These are phyloP conservation scores for Cheilinus undulatus DNA, from an alignment of 2,113 vertebrate genomes.

Conservation along the genomic window DNA sequence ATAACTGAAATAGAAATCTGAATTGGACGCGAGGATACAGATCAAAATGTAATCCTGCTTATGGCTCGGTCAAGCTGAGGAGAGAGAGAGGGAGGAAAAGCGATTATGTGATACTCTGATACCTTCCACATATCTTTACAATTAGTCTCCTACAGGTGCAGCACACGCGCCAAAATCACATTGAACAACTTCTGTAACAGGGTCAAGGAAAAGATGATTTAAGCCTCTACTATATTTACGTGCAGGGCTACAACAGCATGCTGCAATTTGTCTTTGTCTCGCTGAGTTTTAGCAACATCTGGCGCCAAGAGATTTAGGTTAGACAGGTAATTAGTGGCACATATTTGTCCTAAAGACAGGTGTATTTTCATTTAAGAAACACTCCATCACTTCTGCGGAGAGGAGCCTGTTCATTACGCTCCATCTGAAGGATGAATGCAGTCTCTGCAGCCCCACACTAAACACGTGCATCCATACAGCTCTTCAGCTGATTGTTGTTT, in stretches of 20 bases:
- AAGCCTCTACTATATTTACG: conserved; percentile 84
- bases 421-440: conserved; percentile 44
- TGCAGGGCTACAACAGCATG: conserved; percentile 77
- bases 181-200: conserved; percentile 81
- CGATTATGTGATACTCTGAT: conserved; percentile 78
- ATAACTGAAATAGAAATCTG: conserved; percentile 83
- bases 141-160: conserved; percentile 76
- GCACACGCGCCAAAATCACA: conserved; percentile 74
- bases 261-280: conserved; percentile 85
- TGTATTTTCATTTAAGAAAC: conserved; percentile 87
- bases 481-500: conserved; percentile 1
- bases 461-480: conserved; percentile 16
- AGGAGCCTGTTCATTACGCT: conserved; percentile 63
- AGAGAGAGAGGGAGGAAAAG: conserved; percentile 31
- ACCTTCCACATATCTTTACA: conserved; percentile 80
- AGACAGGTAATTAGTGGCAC: conserved; percentile 88
- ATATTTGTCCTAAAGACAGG: conserved; percentile 88
- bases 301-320: conserved; percentile 87
- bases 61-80: conserved; percentile 68
- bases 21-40: conserved; percentile 78
- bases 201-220: conserved; percentile 90
- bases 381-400: conserved; percentile 81
- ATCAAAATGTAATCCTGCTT: conserved; percentile 84
- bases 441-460: conserved; percentile 30
- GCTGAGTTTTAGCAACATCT: conserved; percentile 87